A percentile compares a stretch with the other conserved stretches of the same genome.
Conservation (phyloP, 2,888 invertebrate genomes). For the Sarcophaga carnaria region DNA sequence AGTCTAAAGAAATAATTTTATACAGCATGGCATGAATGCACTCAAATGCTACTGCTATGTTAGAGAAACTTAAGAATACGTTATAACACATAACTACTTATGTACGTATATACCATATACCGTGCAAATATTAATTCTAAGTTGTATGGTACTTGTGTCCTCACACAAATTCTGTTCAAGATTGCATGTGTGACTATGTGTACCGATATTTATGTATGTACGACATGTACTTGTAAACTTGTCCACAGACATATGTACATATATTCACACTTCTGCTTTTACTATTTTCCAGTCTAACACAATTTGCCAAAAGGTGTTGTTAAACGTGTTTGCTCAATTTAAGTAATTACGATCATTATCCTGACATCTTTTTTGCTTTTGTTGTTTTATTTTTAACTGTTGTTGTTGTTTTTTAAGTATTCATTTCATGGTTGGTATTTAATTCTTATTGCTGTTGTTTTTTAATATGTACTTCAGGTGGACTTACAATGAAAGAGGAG, state of each 20-base stretch:
- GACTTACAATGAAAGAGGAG: conserved; percentile 85
- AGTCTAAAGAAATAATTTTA: not conserved
- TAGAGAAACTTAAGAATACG: not conserved
- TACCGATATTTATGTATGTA: not conserved
- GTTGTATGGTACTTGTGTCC: not conserved
- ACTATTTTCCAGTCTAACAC: conserved; percentile 50
- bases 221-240: not conserved
- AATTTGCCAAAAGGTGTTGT: conserved; percentile 67
- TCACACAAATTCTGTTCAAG: not conserved
- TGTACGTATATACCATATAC: not conserved
- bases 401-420: conserved; percentile 1
- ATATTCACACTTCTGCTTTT: not conserved
- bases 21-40: not conserved
- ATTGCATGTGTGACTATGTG: not conserved
- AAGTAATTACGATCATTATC: conserved; percentile 65
- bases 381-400: not conserved
- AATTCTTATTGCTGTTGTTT: conserved; percentile 71
- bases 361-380: conserved; percentile 62
- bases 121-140: conserved; percentile 19
- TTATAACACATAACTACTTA: conserved; percentile 11
- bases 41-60: not conserved
- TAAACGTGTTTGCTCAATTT: conserved; percentile 66
- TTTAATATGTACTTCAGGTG: conserved; percentile 77
- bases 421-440: conserved; percentile 18
- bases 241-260: not conserved